phyloP scores from a whole-genome alignment of 53 echinoderm and acorn worm species.

The Crossaster papposus region DNA sequence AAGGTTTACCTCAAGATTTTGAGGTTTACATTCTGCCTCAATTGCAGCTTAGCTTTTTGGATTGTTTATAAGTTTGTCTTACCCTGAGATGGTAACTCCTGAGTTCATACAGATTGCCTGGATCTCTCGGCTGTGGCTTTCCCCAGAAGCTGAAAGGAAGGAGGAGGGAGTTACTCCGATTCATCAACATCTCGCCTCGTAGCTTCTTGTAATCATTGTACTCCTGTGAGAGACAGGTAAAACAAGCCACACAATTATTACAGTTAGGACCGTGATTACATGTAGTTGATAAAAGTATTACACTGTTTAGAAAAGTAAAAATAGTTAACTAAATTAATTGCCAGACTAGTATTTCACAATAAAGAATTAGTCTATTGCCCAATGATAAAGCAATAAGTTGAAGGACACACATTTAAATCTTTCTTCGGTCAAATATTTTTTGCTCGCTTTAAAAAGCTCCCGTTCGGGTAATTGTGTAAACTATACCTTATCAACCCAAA shows the following conservation, averaged over 20 bases:
- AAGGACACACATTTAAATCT: background rate
- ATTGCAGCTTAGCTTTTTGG: no score
- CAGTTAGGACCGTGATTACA: background rate
- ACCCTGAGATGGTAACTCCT: conserved; percentile 97
- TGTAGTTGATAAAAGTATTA: no score
- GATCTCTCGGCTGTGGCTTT: conserved; percentile 70
- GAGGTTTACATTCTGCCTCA: no score
- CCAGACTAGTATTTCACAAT: no score
- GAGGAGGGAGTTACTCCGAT: conserved; percentile 87
- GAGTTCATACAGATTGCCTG: conserved; percentile 85
- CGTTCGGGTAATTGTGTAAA: background rate
- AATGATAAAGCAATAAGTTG: background rate
- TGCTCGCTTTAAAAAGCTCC: background rate
- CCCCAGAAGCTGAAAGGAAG: conserved; percentile 97
- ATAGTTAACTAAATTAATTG: no score
- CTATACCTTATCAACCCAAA: conserved; percentile 87
- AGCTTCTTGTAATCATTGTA: conserved; percentile 96
- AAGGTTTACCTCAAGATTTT: no score
- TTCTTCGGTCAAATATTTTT: background rate
- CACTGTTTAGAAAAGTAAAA: no score
- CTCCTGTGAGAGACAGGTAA: conserved; percentile 55
- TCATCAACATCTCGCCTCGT: conserved; percentile 88
- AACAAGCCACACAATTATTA: background rate
- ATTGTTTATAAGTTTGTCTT: background rate
- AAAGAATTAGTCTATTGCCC: background rate